These are phyloP conservation scores for Cheirogaleus medius DNA, from an alignment of 2,113 vertebrate genomes.

Conservation along the genomic window DNA sequence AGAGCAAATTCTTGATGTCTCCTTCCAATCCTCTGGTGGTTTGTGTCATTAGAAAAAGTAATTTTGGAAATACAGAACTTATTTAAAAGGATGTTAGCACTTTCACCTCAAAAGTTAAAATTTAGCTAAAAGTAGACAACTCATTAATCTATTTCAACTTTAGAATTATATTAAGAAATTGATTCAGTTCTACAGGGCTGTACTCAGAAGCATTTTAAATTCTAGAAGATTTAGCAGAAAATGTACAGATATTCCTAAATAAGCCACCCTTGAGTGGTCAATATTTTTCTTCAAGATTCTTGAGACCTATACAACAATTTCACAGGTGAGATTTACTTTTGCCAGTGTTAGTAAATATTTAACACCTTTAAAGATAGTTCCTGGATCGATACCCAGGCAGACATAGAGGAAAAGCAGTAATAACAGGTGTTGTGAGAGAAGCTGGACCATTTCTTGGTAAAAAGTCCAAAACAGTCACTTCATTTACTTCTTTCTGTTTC, in stretches of 20 bases:
- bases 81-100: not conserved
- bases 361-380: not conserved
- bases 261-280: not conserved
- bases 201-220: conserved; percentile 11
- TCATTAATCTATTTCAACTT: not conserved
- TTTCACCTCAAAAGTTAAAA: not conserved
- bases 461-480: not conserved
- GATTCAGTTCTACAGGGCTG: not conserved
- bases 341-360: not conserved
- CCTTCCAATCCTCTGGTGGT: not conserved
- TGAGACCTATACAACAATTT: not conserved
- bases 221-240: not conserved
- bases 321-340: not conserved
- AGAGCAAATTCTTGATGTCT: not conserved
- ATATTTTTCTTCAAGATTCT: not conserved
- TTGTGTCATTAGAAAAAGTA: not conserved
- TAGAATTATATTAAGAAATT: not conserved
- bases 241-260: not conserved
- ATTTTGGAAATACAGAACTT: not conserved
- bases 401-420: not conserved
- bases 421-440: not conserved
- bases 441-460: not conserved
- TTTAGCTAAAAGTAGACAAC: not conserved
- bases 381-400: not conserved
- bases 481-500: not conserved